Evolutionary conservation across 1,140 invertebrate species (phyloP).

Genomic region (Pogonus chalceus): DNA sequence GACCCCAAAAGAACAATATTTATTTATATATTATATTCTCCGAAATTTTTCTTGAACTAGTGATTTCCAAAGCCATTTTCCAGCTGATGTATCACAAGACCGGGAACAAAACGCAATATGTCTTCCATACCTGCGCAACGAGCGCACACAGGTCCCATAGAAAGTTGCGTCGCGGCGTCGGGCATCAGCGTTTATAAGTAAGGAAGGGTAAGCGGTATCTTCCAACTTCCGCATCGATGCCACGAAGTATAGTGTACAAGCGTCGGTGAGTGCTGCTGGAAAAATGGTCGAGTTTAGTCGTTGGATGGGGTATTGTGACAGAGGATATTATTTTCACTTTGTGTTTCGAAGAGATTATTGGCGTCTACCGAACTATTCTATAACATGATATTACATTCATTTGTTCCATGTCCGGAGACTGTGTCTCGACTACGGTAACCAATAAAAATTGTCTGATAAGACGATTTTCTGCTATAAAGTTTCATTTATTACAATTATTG

Average conservation of each 20-base stretch:
- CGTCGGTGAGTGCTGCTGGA: background rate
- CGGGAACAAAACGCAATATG: background rate
- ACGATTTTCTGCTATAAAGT: no score
- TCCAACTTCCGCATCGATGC: no score
- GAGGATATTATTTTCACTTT: conserved; percentile 6
- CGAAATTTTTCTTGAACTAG: background rate
- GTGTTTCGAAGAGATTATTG: conserved; percentile 3
- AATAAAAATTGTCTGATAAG: no score
- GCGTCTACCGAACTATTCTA: background rate
- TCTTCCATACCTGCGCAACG: background rate
- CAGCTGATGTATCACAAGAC: conserved; percentile 1
- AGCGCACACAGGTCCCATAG: background rate
- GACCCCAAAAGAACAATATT: no score
- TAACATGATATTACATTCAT: conserved; percentile 3
- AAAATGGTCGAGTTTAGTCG: background rate
- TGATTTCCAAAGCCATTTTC: conserved; percentile 6
- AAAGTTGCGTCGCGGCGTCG: no score
- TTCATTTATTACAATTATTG: no score
- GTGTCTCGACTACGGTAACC: no score
- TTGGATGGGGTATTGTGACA: conserved; percentile 1
- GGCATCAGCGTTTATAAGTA: no score
- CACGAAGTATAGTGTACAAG: background rate
- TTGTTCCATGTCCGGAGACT: background rate
- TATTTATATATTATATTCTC: no score
- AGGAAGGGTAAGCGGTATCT: no score